Conservation (phyloP, 2,888 invertebrate genomes). For the Catonia carolina region DNA sequence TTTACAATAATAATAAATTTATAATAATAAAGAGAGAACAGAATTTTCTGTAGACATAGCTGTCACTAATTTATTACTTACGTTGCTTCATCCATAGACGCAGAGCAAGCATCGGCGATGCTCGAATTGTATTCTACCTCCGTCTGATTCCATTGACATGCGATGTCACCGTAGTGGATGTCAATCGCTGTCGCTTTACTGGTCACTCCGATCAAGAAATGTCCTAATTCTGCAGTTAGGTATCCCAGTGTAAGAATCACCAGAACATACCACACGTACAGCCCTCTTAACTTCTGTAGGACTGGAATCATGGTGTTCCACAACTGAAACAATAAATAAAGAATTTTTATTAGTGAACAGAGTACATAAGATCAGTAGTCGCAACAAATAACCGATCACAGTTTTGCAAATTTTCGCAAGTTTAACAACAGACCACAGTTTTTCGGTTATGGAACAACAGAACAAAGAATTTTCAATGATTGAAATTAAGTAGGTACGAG, state of each 20-base stretch:
- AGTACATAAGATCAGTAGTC: too few species aligned
- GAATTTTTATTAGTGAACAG: too few species aligned
- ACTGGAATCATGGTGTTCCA: conserved; percentile 39
- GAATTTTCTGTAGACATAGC: too few species aligned
- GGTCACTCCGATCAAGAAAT: conserved; percentile 78
- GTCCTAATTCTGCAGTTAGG: conserved; percentile 78
- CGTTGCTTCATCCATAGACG: conserved; percentile 47
- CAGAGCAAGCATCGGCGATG: conserved; percentile 44
- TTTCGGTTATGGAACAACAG: too few species aligned
- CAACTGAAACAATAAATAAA: not conserved
- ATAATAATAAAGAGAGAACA: too few species aligned
- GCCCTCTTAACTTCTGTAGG: conserved; percentile 55
- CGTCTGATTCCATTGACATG: conserved; percentile 62
- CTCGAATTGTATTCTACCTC: conserved; percentile 34
- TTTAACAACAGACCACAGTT: too few species aligned
- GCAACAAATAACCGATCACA: too few species aligned
- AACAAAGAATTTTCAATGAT: too few species aligned
- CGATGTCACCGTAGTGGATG: conserved; percentile 77
- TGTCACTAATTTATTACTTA: conserved; percentile 38
- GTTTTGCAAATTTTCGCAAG: too few species aligned
- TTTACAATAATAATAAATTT: too few species aligned
- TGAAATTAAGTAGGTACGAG: too few species aligned
- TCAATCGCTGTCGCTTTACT: conserved; percentile 80
- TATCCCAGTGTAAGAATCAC: conserved; percentile 75
- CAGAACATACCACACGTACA: conserved; percentile 73